Conservation (phyloP, 2,888 invertebrate genomes). For the Caenorhabditis sp. region DNA sequence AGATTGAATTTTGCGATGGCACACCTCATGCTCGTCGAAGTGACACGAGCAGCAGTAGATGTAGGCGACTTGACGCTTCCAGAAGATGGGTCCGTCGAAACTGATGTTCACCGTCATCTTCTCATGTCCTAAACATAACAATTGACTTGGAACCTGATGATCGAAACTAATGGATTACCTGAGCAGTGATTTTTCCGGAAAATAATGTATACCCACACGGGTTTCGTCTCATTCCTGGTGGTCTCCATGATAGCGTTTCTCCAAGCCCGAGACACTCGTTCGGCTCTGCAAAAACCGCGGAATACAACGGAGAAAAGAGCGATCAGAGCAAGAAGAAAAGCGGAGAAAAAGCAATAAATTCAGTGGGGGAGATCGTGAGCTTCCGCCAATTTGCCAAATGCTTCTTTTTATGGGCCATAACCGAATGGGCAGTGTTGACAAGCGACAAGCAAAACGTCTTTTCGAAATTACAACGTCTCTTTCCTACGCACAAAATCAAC, state of each 20-base stretch:
- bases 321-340: neutral
- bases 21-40: slow-evolving; percentile 78
- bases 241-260: slow-evolving; percentile 64
- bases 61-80: slow-evolving; percentile 78
- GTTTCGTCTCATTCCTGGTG: slow-evolving; percentile 68
- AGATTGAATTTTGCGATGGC: slow-evolving; percentile 18
- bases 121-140: slow-evolving; percentile 77
- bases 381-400: slow-evolving; percentile 56
- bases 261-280: slow-evolving; percentile 55
- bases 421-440: slow-evolving; percentile 53
- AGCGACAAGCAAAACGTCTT: slow-evolving; percentile 14
- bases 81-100: slow-evolving; percentile 79
- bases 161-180: no score
- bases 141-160: no score
- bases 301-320: slow-evolving; percentile 2
- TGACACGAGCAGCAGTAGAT: slow-evolving; percentile 79
- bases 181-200: slow-evolving; percentile 77
- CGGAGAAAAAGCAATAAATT: slow-evolving; percentile 52
- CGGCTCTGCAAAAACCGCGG: slow-evolving; percentile 52
- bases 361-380: slow-evolving; percentile 26
- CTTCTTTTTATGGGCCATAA: slow-evolving; percentile 54
- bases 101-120: slow-evolving; percentile 77
- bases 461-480: slow-evolving; percentile 37
- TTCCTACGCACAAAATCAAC: neutral
- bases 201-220: slow-evolving; percentile 79